Evolutionary conservation across 2,113 vertebrate species (phyloP).

Genomic region (Sterrhoptilus dennistouni): DNA sequence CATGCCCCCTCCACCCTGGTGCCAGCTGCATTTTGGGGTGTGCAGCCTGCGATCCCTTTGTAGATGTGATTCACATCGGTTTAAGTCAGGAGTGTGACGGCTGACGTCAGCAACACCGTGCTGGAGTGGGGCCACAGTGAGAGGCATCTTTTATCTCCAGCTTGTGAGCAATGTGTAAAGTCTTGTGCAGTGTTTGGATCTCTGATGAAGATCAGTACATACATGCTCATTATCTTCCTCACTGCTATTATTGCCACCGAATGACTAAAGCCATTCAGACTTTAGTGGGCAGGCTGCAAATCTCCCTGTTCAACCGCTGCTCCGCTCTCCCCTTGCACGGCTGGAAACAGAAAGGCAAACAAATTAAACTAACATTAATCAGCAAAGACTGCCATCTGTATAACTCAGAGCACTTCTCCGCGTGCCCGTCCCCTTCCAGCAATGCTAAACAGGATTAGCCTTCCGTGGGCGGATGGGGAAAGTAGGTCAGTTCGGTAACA

Average conservation of each 20-base stretch:
- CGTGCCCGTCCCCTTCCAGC: constrained; percentile 58
- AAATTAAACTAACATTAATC: constrained; percentile 62
- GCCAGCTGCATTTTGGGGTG: background rate
- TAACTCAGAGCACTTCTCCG: constrained; percentile 52
- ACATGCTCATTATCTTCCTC: background rate
- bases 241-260: background rate
- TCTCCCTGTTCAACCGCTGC: background rate
- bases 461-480: constrained; percentile 69
- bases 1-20: too few species aligned
- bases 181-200: background rate
- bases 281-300: background rate
- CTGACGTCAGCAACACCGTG: rapidly evolving
- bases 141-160: background rate
- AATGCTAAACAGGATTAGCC: constrained; percentile 75
- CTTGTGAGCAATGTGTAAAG: background rate
- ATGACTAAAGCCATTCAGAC: constrained; percentile 19
- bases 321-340: background rate
- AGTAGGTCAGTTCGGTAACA: constrained; percentile 77
- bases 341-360: constrained; percentile 59
- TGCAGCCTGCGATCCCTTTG: background rate
- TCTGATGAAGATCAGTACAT: background rate
- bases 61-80: background rate
- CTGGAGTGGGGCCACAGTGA: background rate
- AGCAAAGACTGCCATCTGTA: constrained; percentile 68
- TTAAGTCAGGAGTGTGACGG: background rate